Evolutionary conservation across 2,113 vertebrate species (phyloP), one percentile per base, ranked within the genome.

Genomic region (Sciurus niger): DNA sequence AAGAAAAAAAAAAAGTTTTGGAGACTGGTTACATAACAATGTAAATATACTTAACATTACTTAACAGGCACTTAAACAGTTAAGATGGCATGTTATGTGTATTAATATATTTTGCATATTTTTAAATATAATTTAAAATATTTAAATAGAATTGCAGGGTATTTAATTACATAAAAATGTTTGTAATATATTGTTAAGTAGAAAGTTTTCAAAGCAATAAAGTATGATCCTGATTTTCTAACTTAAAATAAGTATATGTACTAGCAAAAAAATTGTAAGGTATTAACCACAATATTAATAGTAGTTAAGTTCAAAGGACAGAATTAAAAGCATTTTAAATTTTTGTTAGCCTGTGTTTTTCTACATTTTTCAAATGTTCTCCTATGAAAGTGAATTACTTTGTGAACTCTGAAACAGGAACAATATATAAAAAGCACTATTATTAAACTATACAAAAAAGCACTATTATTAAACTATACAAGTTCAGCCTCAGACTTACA

Each of bases 161-260:
- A 87, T 53, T 87, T 82, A 88, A 68, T 83, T 17, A 88, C 32
- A 77, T 46, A 82, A 92, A 92, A 65, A 88, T 86, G 34, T 74
- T 73, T 92, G 46, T 34, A 18, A 87, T 55, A 80, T 53, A 82
- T 16, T 86, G 28, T 82, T 92, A 92, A 73, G 28, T 73, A 30
- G 53, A 87, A 87, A 91, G n/a, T 86, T 95, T 84, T 95, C 67
- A 95, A 80, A 95, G 43, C 8, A 91, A 37, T n/a, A 48, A 4
- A 84, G 37, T 89, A 76, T 58, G 46, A 76, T 76, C 58, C 20
- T 30, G 82, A 82, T 73, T 65, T 63, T 60, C 80, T 85, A 85
- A 70, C 43, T 85, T 72, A 40, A 40, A 60, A 55, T 86, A 90
- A 58, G 34, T 13, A 78, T 24, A 84, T 1, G 24, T 51, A 90